Evolutionary conservation across 2,888 invertebrate genomes (phyloP).

Genomic region (Neuroscelio doddi): DNA sequence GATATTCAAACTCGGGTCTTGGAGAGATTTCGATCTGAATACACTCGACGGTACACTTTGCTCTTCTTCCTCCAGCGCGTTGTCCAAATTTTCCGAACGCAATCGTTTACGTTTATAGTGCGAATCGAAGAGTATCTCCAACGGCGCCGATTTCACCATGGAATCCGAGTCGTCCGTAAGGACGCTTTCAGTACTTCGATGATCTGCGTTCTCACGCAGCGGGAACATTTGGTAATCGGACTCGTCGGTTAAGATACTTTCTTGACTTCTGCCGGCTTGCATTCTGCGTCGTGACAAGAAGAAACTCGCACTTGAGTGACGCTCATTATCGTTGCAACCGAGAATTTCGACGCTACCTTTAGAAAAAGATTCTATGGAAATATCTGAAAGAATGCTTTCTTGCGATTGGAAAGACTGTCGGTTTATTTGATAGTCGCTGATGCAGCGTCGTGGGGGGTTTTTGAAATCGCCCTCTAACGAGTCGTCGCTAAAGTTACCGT

Average conservation of each 20-base stretch:
- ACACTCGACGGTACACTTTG: slow-evolving; percentile 56
- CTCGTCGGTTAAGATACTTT: slow-evolving; percentile 84
- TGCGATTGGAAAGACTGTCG: slow-evolving; percentile 67
- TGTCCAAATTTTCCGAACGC: slow-evolving; percentile 68
- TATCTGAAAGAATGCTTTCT: slow-evolving; percentile 67
- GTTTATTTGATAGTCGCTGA: slow-evolving; percentile 86
- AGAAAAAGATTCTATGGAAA: slow-evolving; percentile 64
- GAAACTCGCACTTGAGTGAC: slow-evolving; percentile 82
- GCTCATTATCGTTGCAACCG: slow-evolving; percentile 64
- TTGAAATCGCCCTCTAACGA: slow-evolving; percentile 80
- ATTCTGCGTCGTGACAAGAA: slow-evolving; percentile 81
- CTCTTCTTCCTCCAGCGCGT: slow-evolving; percentile 47
- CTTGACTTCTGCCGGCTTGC: slow-evolving; percentile 81
- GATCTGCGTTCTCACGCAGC: slow-evolving; percentile 75
- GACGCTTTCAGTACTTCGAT: slow-evolving; percentile 86
- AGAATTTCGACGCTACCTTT: slow-evolving; percentile 64
- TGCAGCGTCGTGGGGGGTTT: slow-evolving; percentile 78
- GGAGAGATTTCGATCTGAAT: slow-evolving; percentile 71
- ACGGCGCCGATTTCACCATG: slow-evolving; percentile 83
- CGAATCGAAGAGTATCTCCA: slow-evolving; percentile 81
- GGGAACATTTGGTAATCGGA: slow-evolving; percentile 77
- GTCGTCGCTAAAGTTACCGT: slow-evolving; percentile 85
- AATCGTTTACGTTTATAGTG: slow-evolving; percentile 71
- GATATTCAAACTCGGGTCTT: slow-evolving; percentile 63
- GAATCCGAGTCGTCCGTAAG: slow-evolving; percentile 84